These are phyloP conservation scores for Platycnemis pennipes DNA, from an alignment of 2,888 invertebrate genomes.

Conservation along the genomic window DNA sequence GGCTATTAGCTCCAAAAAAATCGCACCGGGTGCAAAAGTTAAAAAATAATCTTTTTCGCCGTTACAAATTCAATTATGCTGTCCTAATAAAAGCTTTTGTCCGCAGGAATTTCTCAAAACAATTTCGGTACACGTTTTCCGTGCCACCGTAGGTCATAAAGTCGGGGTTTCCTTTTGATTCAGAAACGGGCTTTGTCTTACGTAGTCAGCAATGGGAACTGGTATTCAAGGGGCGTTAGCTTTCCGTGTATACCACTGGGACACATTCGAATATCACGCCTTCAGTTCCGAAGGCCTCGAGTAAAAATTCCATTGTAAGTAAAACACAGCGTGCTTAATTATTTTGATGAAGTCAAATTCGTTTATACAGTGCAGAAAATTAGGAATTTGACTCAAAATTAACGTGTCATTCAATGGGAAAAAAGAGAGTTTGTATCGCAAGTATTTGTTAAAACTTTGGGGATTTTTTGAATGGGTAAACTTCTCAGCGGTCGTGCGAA, in stretches of 20 bases:
- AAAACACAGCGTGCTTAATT: neutral
- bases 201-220: neutral
- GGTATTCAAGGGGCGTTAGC: neutral
- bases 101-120: neutral
- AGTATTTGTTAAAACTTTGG: neutral
- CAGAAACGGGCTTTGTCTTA: neutral
- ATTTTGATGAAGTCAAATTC: no score
- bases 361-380: no score
- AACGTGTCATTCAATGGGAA: neutral
- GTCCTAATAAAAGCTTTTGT: neutral
- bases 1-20: neutral
- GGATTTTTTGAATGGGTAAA: no score
- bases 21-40: neutral
- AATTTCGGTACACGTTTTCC: neutral
- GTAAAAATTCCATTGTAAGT: neutral
- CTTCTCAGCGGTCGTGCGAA: neutral
- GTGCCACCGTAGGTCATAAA: neutral
- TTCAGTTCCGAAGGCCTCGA: neutral
- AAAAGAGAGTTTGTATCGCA: neutral
- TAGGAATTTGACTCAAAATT: neutral
- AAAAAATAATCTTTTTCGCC: neutral
- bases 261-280: neutral
- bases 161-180: neutral
- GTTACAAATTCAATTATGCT: neutral
- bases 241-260: neutral